Conservation (phyloP, 2,888 invertebrate genomes). For the Cerceris ruficornis region DNA sequence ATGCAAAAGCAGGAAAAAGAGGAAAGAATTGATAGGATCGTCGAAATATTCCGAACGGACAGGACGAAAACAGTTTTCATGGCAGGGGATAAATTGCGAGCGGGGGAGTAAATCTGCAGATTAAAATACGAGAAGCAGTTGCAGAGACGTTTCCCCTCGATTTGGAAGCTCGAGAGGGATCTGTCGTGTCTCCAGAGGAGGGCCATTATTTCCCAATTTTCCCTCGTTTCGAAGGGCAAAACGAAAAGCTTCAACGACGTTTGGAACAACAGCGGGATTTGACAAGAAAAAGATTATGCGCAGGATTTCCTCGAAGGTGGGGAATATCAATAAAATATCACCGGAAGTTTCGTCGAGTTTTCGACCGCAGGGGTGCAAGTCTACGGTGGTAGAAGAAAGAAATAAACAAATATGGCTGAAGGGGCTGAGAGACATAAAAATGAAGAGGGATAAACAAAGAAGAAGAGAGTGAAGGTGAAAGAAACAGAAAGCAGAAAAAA, state of each 20-base stretch:
- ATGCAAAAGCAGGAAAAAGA: no score
- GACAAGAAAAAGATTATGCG: conserved; percentile 56
- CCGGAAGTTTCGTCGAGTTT: conserved; percentile 58
- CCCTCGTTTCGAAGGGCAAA: conserved; percentile 22
- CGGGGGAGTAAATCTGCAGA: background rate
- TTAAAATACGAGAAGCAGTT: background rate
- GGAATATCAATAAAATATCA: conserved; percentile 50
- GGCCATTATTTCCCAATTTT: conserved; percentile 49
- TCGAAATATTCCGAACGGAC: no score
- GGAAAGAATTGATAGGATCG: no score
- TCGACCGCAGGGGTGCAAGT: conserved; percentile 37
- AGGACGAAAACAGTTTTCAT: no score
- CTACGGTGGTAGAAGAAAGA: no score
- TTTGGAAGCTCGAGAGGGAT: background rate
- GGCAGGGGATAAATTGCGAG: background rate
- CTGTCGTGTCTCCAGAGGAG: background rate
- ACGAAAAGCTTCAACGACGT: conserved; percentile 18
- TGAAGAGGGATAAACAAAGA: no score
- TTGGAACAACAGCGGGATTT: background rate
- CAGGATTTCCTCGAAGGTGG: conserved; percentile 24
- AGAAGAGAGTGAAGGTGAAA: no score
- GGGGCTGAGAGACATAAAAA: no score
- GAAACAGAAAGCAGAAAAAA: no score
- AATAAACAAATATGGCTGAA: no score
- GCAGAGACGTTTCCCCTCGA: background rate